phyloP scores from a whole-genome alignment of 1,140 invertebrate species.

The Lepidostoma basale region DNA sequence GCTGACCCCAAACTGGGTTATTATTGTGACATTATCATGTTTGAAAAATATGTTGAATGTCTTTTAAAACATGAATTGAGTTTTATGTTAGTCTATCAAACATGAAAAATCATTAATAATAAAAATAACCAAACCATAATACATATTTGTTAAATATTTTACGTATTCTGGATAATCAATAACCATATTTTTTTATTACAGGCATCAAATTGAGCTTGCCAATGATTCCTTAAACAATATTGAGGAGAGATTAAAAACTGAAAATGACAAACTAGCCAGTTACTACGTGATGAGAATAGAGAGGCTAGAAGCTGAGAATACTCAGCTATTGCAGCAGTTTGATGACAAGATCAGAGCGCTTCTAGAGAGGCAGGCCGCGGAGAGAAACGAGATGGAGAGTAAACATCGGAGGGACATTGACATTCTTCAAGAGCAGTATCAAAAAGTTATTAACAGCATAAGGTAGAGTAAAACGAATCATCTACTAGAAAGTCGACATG shows the following conservation, averaged over 20 bases:
- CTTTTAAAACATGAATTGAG: no score
- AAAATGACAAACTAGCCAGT: conserved; percentile 55
- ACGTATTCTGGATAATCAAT: background rate
- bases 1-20: no score
- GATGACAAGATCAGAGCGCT: conserved; percentile 52
- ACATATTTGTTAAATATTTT: no score
- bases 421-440: conserved; percentile 57
- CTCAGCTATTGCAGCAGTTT: conserved; percentile 51
- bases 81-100: no score
- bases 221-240: conserved; percentile 54
- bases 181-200: conserved; percentile 36
- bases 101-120: background rate
- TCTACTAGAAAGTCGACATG: no score
- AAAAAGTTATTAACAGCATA: conserved; percentile 56
- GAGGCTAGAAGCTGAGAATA: conserved; percentile 56
- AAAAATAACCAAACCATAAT: no score
- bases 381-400: conserved; percentile 53
- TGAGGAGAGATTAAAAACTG: conserved; percentile 58
- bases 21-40: no score
- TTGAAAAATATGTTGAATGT: no score
- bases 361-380: conserved; percentile 51
- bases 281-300: conserved; percentile 56
- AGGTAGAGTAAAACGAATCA: no score
- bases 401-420: conserved; percentile 56
- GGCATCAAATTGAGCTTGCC: conserved; percentile 55